Conservation (phyloP, 2,888 invertebrate genomes). For the Synanthedon tipuliformis region DNA sequence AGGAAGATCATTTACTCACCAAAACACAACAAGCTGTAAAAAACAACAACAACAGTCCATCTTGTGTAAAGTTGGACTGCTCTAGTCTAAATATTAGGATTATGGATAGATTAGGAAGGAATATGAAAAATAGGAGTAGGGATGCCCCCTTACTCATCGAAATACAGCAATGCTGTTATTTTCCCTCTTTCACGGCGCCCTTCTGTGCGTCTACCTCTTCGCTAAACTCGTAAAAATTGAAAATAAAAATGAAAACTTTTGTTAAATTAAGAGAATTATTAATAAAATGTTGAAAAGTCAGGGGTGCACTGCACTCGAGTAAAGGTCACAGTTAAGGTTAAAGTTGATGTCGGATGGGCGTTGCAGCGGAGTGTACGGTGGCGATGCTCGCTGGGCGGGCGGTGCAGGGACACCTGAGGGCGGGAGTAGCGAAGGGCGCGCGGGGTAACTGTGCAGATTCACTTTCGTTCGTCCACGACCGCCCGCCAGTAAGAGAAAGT, state of each 20-base stretch:
- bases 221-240: too few species aligned
- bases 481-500: constrained; percentile 69
- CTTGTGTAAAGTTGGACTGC: too few species aligned
- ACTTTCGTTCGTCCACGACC: constrained; percentile 63
- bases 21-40: too few species aligned
- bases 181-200: too few species aligned
- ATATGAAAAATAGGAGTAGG: too few species aligned
- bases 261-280: constrained; percentile 1
- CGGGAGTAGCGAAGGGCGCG: constrained; percentile 21
- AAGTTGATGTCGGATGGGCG: constrained; percentile 51
- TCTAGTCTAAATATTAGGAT: too few species aligned
- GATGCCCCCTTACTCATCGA: too few species aligned
- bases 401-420: constrained; percentile 15
- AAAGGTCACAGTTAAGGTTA: constrained; percentile 68
- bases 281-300: constrained; percentile 4
- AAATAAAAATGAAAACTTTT: neutral
- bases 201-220: too few species aligned
- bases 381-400: constrained; percentile 17
- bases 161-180: too few species aligned
- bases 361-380: constrained; percentile 40
- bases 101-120: too few species aligned
- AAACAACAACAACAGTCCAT: too few species aligned
- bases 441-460: constrained; percentile 51
- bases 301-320: constrained; percentile 54
- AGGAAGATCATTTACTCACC: too few species aligned